Base-by-base conservation (phyloP, 2,113 vertebrate genomes). In the Origma solitaria region DNA sequence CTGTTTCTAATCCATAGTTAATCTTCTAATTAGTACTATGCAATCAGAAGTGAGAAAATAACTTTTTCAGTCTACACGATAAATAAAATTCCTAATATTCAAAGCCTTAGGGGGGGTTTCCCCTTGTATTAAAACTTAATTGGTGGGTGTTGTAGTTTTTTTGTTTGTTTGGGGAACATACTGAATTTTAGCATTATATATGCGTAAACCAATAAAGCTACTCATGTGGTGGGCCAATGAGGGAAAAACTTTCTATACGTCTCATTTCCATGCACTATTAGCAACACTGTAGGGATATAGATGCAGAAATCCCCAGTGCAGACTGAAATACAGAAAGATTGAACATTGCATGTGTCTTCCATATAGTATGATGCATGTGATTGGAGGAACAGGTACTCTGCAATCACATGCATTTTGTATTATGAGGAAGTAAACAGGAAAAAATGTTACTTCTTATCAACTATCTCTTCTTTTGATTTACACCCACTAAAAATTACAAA, bases 51-150 rank as follows among this genome's bases (percentile, higher is more conserved):
- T 45, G 12, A 86, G 31, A 78, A 88, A 86, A 93, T 50, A 23
- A 80, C 50, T 80, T 80, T 73, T 91, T 72, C 40, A 69, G 16
- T 75, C 35, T 73, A 10, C 38, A 33, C 49, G 35, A 86, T 76
- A 92, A 86, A 62, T 42, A 42, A 8, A 73, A 15, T 44, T 19
- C 25, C 24, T 64, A 47, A 66, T 38, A 68, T 81, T 33, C 35
- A 47, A 54, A 9, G 30, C 24, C 73, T 28, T 61, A 49, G 10
- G 2, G 11, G 0, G 3, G 0, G 8, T 27, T 80, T 5, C 6
- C 10, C 5, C 13, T 38, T 17, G 33, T 24, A 71, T 50, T 82
- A 79, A 82, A 88, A 88, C 16, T 60, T 78, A 61, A 37, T 31
- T 58, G 13, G 15, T 38, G 69, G 27, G 15, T 56, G 7, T 11